These are phyloP conservation scores for Oryzias curvinotus DNA, from an alignment of 2,113 vertebrate genomes.

Conservation along the genomic window DNA sequence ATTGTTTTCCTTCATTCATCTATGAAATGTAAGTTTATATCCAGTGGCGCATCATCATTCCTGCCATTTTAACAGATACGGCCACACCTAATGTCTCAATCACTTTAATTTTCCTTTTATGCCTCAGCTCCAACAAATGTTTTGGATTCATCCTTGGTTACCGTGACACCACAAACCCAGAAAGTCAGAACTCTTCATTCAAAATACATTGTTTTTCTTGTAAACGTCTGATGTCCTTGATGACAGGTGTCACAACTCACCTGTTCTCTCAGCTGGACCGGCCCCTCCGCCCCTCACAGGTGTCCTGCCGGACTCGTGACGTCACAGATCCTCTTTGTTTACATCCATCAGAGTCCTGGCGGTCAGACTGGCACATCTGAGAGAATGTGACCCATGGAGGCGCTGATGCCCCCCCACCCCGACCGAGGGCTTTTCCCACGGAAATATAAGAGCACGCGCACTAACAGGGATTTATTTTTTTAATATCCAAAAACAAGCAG, in stretches of 20 bases:
- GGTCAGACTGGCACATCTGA: slow-evolving; percentile 37
- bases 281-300: slow-evolving; percentile 13
- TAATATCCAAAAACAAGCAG: neutral
- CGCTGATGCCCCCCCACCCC: slow-evolving; percentile 34
- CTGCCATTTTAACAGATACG: too few species aligned
- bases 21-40: too few species aligned
- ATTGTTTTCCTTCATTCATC: too few species aligned
- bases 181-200: too few species aligned
- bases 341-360: slow-evolving; percentile 38
- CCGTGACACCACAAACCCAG: too few species aligned
- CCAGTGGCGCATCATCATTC: too few species aligned
- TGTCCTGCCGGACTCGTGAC: slow-evolving; percentile 23
- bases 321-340: slow-evolving; percentile 20
- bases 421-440: slow-evolving; percentile 21
- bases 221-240: neutral
- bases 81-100: too few species aligned
- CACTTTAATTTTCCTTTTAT: too few species aligned
- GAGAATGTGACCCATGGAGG: slow-evolving; percentile 41
- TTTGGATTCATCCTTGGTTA: too few species aligned
- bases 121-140: too few species aligned
- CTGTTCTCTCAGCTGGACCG: slow-evolving; percentile 4
- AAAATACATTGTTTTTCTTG: too few species aligned
- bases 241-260: slow-evolving; percentile 10
- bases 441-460: slow-evolving; percentile 15
- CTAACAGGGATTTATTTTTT: slow-evolving; percentile 18